phyloP scores from a whole-genome alignment of 2,113 vertebrate species.

The Syngnathoides biaculeatus region DNA sequence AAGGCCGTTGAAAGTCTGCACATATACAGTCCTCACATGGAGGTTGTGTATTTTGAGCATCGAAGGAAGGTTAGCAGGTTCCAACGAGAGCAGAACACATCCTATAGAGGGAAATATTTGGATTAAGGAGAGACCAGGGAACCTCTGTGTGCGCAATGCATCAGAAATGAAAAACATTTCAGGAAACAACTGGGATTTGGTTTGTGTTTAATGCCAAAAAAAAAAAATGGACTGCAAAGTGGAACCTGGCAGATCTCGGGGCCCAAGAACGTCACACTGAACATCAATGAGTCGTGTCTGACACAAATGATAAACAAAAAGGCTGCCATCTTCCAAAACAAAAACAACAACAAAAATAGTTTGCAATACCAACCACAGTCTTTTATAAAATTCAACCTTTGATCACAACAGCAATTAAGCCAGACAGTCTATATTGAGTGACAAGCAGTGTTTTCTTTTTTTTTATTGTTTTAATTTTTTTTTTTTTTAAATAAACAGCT shows the following conservation, averaged over 20 bases:
- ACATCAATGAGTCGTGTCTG: constrained; percentile 14
- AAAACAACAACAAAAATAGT: constrained; percentile 13
- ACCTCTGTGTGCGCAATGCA: neutral
- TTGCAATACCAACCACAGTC: constrained; percentile 29
- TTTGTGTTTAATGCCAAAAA: constrained; percentile 43
- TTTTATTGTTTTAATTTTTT: constrained; percentile 1
- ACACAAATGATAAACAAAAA: constrained; percentile 24
- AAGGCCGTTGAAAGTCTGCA: too few species aligned
- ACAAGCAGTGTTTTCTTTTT: constrained; percentile 46
- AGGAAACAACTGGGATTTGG: constrained; percentile 10
- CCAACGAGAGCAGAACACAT: too few species aligned
- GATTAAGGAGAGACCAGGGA: too few species aligned
- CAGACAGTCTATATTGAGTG: constrained; percentile 41
- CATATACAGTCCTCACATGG: too few species aligned
- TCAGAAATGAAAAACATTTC: neutral
- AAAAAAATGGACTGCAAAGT: constrained; percentile 13
- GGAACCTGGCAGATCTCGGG: constrained; percentile 20
- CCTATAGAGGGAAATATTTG: too few species aligned
- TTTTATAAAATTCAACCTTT: constrained; percentile 38
- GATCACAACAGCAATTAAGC: constrained; percentile 37
- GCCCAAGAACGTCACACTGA: constrained; percentile 27
- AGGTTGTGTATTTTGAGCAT: too few species aligned
- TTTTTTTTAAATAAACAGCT: constrained; percentile 42
- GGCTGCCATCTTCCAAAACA: constrained; percentile 34
- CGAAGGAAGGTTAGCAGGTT: too few species aligned